Evolutionary conservation across 2,113 vertebrate species (phyloP).

Genomic region (Pelvicachromis taeniatus): DNA sequence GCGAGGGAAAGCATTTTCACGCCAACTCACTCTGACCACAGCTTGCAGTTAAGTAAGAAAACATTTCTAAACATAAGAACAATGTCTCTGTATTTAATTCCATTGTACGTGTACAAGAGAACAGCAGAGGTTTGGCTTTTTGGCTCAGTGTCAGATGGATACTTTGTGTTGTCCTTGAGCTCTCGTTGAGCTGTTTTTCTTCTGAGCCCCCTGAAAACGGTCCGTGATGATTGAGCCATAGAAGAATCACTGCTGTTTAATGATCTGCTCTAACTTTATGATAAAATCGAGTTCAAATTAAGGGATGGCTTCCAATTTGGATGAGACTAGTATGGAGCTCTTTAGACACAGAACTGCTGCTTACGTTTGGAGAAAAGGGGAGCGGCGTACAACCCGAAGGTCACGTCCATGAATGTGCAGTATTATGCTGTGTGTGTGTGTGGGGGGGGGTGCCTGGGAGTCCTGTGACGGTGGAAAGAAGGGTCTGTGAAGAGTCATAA

Average conservation of each 20-base stretch:
- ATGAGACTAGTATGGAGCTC: not conserved
- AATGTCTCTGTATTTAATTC: not conserved
- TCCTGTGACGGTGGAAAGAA: not conserved
- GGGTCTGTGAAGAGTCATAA: not conserved
- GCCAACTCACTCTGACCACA: not conserved
- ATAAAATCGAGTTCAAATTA: not conserved
- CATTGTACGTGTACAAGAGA: not conserved
- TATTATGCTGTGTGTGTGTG: not conserved
- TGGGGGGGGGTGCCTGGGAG: not conserved
- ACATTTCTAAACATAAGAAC: not conserved
- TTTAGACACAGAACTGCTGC: not conserved
- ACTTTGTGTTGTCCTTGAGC: not conserved
- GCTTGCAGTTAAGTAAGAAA: not conserved
- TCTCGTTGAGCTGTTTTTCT: not conserved
- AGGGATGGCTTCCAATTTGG: fast-evolving
- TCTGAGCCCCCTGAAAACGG: fast-evolving
- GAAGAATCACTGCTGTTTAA: not conserved
- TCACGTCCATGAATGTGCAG: not conserved
- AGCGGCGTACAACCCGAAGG: not conserved
- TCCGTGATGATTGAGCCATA: not conserved
- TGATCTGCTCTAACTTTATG: not conserved
- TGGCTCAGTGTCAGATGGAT: fast-evolving
- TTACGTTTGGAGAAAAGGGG: not conserved
- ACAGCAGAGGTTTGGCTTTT: not conserved
- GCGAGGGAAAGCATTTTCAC: not conserved